phyloP scores from a whole-genome alignment of 2,113 vertebrate species.

The Embiotoca jacksoni region DNA sequence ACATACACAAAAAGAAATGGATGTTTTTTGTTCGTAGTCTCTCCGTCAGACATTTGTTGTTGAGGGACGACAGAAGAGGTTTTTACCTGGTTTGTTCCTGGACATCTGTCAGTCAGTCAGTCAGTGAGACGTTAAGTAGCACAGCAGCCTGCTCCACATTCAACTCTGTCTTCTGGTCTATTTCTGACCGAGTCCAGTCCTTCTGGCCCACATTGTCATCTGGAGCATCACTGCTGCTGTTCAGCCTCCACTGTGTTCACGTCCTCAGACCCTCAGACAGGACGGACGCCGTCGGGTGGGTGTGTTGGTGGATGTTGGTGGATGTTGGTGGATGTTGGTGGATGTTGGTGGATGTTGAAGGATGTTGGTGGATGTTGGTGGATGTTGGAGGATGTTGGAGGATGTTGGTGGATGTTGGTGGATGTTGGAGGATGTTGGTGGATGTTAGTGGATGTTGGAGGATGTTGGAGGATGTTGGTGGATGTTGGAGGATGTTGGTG shows the following conservation, averaged over 20 bases:
- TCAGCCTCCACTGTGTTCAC: conserved; percentile 15
- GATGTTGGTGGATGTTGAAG: not conserved
- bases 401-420: no score
- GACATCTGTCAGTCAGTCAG: not conserved
- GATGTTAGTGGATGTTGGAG: no score
- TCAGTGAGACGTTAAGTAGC: conserved; percentile 41
- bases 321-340: conserved; percentile 6
- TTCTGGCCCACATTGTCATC: conserved; percentile 63
- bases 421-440: no score
- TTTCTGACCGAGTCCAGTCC: conserved; percentile 39
- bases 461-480: no score
- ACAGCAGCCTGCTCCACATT: conserved; percentile 60
- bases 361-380: no score
- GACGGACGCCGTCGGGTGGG: not conserved
- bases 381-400: no score
- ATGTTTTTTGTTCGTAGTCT: no score
- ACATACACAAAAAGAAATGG: no score
- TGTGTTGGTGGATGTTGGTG: not conserved
- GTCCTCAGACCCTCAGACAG: not conserved
- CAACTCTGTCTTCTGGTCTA: conserved; percentile 52
- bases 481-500: no score
- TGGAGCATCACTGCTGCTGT: conserved; percentile 27
- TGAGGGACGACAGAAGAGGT: no score
- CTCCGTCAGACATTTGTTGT: no score
- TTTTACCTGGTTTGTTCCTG: no score